These are phyloP conservation scores for Megaustenia siamemsis DNA, from an alignment of 2,888 invertebrate species.

Conservation along the genomic window DNA sequence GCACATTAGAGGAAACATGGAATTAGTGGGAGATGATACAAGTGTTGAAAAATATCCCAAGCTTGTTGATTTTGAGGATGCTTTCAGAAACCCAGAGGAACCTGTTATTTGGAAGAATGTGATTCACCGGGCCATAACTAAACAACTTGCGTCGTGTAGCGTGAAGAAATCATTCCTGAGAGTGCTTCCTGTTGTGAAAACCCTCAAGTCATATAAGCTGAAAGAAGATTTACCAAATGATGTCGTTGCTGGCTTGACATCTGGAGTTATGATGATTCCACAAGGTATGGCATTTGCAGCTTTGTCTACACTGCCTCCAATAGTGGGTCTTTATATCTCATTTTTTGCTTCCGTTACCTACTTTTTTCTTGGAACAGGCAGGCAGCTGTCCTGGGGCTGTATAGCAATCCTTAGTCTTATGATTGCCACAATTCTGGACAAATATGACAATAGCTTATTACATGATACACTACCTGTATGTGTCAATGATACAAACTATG, in stretches of 20 bases:
- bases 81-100: conserved; percentile 47
- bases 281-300: conserved; percentile 81
- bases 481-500: conserved; percentile 23
- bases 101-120: not conserved
- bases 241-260: conserved; percentile 90
- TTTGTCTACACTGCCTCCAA: conserved; percentile 80
- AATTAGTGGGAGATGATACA: not conserved
- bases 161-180: conserved; percentile 47
- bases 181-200: conserved; percentile 67
- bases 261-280: conserved; percentile 82
- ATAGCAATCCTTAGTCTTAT: conserved; percentile 62
- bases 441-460: conserved; percentile 54
- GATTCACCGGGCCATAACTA: not conserved
- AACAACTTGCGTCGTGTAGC: conserved; percentile 42
- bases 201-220: conserved; percentile 65
- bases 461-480: not conserved
- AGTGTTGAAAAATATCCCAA: conserved; percentile 35
- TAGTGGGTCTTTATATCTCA: conserved; percentile 87
- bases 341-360: conserved; percentile 93
- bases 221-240: conserved; percentile 85
- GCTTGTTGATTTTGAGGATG: conserved; percentile 56
- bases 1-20: conserved; percentile 39
- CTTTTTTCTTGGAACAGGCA: conserved; percentile 90
- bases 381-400: conserved; percentile 89
- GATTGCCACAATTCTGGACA: conserved; percentile 61